These are phyloP conservation scores for Drosophila kepulauana DNA, from an alignment of 1,140 invertebrate genomes.

Conservation along the genomic window DNA sequence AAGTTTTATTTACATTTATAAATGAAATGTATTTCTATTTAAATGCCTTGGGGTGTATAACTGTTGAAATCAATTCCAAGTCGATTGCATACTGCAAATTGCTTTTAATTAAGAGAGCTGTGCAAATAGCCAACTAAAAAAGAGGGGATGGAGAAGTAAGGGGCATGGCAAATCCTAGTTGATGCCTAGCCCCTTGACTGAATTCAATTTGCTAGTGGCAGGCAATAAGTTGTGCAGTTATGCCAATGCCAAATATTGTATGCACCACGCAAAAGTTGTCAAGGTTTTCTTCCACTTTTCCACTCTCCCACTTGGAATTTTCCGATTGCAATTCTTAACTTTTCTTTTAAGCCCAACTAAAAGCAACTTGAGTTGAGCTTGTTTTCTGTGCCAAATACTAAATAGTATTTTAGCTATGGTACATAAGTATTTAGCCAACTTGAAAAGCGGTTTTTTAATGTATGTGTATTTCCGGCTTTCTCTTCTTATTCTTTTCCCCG, in stretches of 20 bases:
- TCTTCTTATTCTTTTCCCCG: slow-evolving; percentile 5
- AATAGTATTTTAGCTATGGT: slow-evolving; percentile 22
- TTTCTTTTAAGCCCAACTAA: slow-evolving; percentile 23
- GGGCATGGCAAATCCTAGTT: slow-evolving; percentile 24
- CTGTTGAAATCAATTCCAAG: slow-evolving; percentile 74
- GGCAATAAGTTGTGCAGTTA: slow-evolving; percentile 14
- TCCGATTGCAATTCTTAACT: slow-evolving; percentile 5
- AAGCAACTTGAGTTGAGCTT: slow-evolving; percentile 39
- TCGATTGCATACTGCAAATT: slow-evolving; percentile 77
- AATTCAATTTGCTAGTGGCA: slow-evolving; percentile 57
- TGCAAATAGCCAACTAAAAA: slow-evolving; percentile 37
- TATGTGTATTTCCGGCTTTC: slow-evolving; percentile 73
- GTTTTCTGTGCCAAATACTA: slow-evolving; percentile 24
- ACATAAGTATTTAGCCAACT: slow-evolving; percentile 52
- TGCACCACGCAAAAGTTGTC: slow-evolving; percentile 24
- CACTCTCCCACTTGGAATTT: background rate
- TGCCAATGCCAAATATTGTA: background rate
- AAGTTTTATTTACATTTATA: slow-evolving; percentile 7
- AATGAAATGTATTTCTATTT: slow-evolving; percentile 4
- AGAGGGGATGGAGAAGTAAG: background rate
- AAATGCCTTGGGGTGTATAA: slow-evolving; percentile 12
- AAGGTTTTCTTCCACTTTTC: slow-evolving; percentile 27
- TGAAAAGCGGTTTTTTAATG: slow-evolving; percentile 74
- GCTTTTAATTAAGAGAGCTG: slow-evolving; percentile 81
- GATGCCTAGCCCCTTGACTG: background rate